Percentiles rank a stretch among this genome's conserved stretches.
Evolutionary conservation across 2,888 invertebrate genomes (phyloP).

Genomic region (Sarcophaga carnaria): DNA sequence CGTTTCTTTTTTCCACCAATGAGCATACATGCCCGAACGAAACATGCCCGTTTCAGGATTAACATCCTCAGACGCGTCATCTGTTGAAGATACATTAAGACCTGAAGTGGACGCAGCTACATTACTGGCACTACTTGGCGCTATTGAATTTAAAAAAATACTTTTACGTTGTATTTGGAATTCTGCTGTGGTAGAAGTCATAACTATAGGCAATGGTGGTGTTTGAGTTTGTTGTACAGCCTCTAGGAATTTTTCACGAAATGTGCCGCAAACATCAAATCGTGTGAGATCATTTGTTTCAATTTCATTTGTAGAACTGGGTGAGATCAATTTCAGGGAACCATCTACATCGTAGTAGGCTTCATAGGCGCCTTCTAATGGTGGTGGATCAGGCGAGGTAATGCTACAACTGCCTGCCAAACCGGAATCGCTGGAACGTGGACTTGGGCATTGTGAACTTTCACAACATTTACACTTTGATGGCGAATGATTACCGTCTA

Average conservation of each 20-base stretch:
- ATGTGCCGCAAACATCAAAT: constrained; percentile 81
- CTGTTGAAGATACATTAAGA: constrained; percentile 28
- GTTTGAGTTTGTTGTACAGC: constrained; percentile 55
- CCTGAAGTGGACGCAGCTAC: constrained; percentile 33
- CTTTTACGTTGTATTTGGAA: constrained; percentile 79
- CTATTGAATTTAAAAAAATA: constrained; percentile 76
- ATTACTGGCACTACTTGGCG: constrained; percentile 58
- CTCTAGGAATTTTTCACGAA: constrained; percentile 80
- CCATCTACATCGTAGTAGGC: constrained; percentile 78
- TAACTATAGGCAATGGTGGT: constrained; percentile 26
- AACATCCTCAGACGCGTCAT: constrained; percentile 57
- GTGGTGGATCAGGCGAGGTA: constrained; percentile 86
- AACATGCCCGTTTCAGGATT: constrained; percentile 82
- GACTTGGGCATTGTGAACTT: constrained; percentile 86
- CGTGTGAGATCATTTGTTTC: constrained; percentile 74
- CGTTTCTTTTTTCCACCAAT: constrained; percentile 96
- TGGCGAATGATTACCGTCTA: constrained; percentile 56
- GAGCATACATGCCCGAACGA: constrained; percentile 93
- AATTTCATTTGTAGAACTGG: constrained; percentile 65
- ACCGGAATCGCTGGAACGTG: constrained; percentile 89
- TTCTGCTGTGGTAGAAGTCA: constrained; percentile 63
- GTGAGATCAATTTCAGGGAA: constrained; percentile 53
- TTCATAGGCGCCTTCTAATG: constrained; percentile 68
- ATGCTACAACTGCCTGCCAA: constrained; percentile 92
- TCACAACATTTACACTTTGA: constrained; percentile 85